Evolutionary conservation across 1,140 invertebrate species (phyloP), one percentile per base, ranked within the genome.

Genomic region (Drosophila bipectinata): DNA sequence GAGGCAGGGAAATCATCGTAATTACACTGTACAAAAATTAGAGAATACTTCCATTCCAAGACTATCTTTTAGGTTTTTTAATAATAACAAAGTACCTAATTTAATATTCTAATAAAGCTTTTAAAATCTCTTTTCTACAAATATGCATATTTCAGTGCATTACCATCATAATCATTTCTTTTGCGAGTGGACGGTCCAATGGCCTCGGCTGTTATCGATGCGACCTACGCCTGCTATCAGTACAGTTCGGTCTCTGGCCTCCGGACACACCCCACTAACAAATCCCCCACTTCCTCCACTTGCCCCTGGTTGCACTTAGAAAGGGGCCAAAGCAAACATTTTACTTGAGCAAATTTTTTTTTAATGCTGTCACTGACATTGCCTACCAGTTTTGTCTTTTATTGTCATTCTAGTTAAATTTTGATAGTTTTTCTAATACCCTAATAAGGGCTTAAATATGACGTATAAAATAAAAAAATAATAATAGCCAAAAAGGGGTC

Each of bases 191-290:
- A 30, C 63, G 63, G 78, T 66, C 69, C 83, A 87, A 77, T 88
- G 83, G 71, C 79, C 83, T 67, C 59, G 55, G 59, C 51, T 87
- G 79, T 83, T 88, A 88, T 88, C 83, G 79, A 88, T 88, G 79
- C 72, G 83, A 72, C 83, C 51, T 53, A 49, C 24, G 48, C 30
- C 21, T 32, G 49, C 59, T 51, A 59, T 75, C 60, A 75, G 79
- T 78, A 69, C 79, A 82, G 79, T 82, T 82, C 74, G 41, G 53
- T 53, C 53, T 62, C 66, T 55, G 39, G 44, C 45, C 62, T 41
- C 56, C 24, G 26, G 45, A n/a, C 28, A 15, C 54, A 24, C 41
- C n/a, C 12, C 18, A 7, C n/a, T 18, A 9, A 12, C 15, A 8
- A n/a, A 24, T 3, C 15, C 52, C 45, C 47, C 15, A 14, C 30